A percentile compares a stretch with the other conserved stretches of the same genome.
phyloP scores from a whole-genome alignment of 2,797 vertebrate species.

The Staurois parvus region DNA sequence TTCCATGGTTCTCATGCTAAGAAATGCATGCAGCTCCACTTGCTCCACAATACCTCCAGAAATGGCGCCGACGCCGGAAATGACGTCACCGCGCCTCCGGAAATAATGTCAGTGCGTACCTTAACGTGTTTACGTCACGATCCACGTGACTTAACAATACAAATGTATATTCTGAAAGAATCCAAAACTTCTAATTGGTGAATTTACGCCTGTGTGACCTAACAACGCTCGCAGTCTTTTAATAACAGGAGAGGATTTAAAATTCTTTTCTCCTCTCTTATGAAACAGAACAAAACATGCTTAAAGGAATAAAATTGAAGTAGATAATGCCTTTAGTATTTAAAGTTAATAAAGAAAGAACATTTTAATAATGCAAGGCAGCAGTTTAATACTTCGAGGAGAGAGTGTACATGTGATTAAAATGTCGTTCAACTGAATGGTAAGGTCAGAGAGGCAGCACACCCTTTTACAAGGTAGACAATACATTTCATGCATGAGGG shows the following conservation, averaged over 20 bases:
- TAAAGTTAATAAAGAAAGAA: slow-evolving; percentile 70
- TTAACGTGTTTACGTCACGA: too few relatives aligned
- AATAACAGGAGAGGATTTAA: background rate
- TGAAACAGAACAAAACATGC: slow-evolving; percentile 48
- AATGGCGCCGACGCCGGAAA: too few relatives aligned
- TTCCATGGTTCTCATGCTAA: too few relatives aligned
- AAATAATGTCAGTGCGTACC: too few relatives aligned
- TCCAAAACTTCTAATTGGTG: background rate
- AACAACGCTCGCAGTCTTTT: background rate
- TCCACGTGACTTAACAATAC: too few relatives aligned
- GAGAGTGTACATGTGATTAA: slow-evolving; percentile 69
- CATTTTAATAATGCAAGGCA: slow-evolving; percentile 71
- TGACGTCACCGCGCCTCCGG: too few relatives aligned
- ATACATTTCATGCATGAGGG: slow-evolving; percentile 21
- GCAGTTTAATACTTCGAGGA: slow-evolving; percentile 73
- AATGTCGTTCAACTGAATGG: slow-evolving; percentile 70
- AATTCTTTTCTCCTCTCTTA: slow-evolving; percentile 4
- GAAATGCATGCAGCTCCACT: too few relatives aligned
- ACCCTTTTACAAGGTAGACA: slow-evolving; percentile 59
- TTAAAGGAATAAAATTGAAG: slow-evolving; percentile 51
- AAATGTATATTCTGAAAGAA: background rate
- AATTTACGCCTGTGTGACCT: background rate
- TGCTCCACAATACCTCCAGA: too few relatives aligned
- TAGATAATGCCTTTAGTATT: slow-evolving; percentile 69
- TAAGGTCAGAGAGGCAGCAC: slow-evolving; percentile 77